Percentiles rank a stretch among this genome's conserved stretches.
Conservation (phyloP, 2,888 invertebrate species). For the Acanthosepion pharaonis region DNA sequence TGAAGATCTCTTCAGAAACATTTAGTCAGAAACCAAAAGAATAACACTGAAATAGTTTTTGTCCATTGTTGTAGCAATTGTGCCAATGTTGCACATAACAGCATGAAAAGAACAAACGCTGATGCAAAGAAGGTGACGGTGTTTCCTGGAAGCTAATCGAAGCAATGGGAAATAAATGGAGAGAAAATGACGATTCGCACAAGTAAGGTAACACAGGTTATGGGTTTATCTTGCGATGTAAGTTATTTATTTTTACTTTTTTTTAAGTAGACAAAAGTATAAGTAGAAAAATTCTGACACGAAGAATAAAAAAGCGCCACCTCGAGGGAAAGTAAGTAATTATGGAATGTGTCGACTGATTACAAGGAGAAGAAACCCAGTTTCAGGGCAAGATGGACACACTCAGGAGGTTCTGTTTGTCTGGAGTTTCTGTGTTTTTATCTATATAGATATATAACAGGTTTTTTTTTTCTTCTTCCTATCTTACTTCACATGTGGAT, state of each 20-base stretch:
- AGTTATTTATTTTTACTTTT: not conserved
- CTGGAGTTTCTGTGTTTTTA: not conserved
- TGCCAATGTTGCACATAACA: too few species aligned
- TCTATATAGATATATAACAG: not conserved
- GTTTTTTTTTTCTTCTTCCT: not conserved
- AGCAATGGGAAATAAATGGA: too few species aligned
- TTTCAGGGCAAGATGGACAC: not conserved
- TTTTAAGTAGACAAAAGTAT: not conserved
- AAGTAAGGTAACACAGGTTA: not conserved
- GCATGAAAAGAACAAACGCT: not conserved
- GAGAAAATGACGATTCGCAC: not conserved
- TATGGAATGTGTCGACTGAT: not conserved
- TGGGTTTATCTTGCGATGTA: not conserved
- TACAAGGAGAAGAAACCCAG: not conserved
- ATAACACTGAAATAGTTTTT: too few species aligned
- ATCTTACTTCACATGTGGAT: not conserved
- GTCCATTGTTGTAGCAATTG: too few species aligned
- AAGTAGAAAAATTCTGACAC: not conserved
- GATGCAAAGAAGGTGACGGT: not conserved
- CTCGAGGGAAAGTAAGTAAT: not conserved
- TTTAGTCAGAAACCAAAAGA: too few species aligned
- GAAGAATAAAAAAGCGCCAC: not conserved
- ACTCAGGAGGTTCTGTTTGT: slow-evolving; percentile 6
- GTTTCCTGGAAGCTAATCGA: not conserved
- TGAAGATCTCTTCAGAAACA: too few species aligned